Evolutionary conservation across 2,113 vertebrate genomes (phyloP).

Genomic region (Epinephelus lanceolatus): DNA sequence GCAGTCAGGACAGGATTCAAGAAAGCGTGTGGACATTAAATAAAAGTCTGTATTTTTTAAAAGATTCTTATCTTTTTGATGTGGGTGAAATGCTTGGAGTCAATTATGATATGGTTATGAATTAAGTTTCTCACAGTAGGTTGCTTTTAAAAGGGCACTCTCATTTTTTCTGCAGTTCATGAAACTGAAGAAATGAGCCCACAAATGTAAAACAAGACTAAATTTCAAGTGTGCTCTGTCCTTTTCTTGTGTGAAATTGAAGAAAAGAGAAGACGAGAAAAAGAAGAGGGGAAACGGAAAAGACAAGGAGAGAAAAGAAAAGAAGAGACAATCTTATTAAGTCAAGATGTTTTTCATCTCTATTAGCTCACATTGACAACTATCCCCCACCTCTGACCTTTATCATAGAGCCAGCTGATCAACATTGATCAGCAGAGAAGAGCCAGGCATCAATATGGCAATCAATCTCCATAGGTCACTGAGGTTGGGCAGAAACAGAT

Average conservation of each 20-base stretch:
- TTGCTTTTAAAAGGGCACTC: background rate
- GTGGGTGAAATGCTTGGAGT: constrained; percentile 4
- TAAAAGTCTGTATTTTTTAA: constrained; percentile 6
- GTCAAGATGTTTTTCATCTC: constrained; percentile 25
- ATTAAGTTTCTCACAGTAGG: background rate
- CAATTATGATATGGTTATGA: background rate
- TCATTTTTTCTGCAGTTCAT: background rate
- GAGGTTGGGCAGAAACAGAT: constrained; percentile 32
- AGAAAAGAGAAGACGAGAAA: background rate
- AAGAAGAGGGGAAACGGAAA: background rate
- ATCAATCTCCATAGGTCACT: constrained; percentile 60
- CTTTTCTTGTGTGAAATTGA: background rate
- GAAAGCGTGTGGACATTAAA: constrained; percentile 6
- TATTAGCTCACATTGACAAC: constrained; percentile 25
- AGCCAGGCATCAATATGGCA: constrained; percentile 33
- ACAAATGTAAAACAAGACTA: background rate
- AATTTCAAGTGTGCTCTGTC: too few species aligned
- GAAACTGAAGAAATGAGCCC: background rate
- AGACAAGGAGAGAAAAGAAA: background rate
- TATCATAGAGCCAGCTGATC: constrained; percentile 39
- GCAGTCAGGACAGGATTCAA: constrained; percentile 16
- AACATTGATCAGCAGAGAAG: constrained; percentile 56
- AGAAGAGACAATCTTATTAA: background rate
- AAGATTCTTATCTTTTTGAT: constrained; percentile 1
- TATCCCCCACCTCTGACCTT: constrained; percentile 48